A percentile compares a stretch with the other conserved stretches of the same genome.
Evolutionary conservation across 2,888 invertebrate genomes (phyloP).

Genomic region (Lobophora halterata): DNA sequence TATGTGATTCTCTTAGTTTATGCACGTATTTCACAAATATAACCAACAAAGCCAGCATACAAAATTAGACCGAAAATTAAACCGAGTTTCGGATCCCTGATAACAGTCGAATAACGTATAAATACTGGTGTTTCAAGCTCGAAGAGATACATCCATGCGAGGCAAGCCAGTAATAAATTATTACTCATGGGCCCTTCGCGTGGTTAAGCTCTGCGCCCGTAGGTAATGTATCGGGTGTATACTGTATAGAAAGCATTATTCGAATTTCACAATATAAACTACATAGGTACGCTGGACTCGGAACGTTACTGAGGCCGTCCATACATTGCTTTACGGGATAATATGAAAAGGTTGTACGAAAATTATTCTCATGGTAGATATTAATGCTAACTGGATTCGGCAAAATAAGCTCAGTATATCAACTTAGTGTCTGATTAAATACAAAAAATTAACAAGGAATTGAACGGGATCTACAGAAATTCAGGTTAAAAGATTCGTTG

Average conservation of each 20-base stretch:
- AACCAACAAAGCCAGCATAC: constrained; percentile 33
- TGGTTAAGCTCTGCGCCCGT: constrained; percentile 58
- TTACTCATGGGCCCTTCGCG: constrained; percentile 65
- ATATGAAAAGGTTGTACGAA: no score
- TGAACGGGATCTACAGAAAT: no score
- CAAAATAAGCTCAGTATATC: constrained; percentile 3
- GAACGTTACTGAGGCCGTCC: constrained; percentile 9
- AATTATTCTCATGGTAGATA: no score
- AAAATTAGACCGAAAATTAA: constrained; percentile 34
- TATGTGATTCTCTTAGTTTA: constrained; percentile 11
- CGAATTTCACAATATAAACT: constrained; percentile 58
- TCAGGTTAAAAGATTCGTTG: background rate
- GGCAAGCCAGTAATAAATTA: constrained; percentile 65
- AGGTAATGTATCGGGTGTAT: constrained; percentile 61
- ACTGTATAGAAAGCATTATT: constrained; percentile 46
- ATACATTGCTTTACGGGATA: constrained; percentile 4
- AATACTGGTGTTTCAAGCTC: constrained; percentile 39
- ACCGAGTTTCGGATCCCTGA: constrained; percentile 37
- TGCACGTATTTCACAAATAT: constrained; percentile 28
- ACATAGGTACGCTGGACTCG: constrained; percentile 31
- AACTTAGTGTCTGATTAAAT: background rate
- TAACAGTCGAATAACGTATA: constrained; percentile 38
- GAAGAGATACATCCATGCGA: constrained; percentile 41
- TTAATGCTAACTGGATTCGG: no score
- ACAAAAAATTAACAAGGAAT: no score